These are phyloP conservation scores for Syngnathus typhle DNA, from an alignment of 2,113 vertebrate species.

Conservation along the genomic window DNA sequence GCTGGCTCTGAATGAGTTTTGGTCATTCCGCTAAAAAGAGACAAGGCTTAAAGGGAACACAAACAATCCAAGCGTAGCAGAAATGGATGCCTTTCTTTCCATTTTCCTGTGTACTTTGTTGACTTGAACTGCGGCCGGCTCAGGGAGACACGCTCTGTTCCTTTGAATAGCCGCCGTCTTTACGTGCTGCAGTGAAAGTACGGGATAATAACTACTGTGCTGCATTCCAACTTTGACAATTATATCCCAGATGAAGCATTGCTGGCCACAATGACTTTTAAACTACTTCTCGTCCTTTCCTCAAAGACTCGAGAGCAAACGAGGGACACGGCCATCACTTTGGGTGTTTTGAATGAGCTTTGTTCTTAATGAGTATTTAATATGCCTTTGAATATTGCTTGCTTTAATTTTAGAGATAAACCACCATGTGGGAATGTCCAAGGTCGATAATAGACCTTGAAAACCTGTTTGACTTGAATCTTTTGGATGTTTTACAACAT, in stretches of 20 bases:
- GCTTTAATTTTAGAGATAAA: neutral
- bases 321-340: neutral
- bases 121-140: neutral
- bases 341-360: neutral
- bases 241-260: neutral
- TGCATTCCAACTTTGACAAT: slow-evolving; percentile 4
- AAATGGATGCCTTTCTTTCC: neutral
- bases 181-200: neutral
- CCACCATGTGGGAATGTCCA: neutral
- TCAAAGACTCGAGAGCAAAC: neutral
- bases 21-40: neutral
- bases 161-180: slow-evolving; percentile 6
- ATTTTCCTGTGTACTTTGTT: neutral
- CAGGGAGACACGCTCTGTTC: neutral
- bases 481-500: neutral
- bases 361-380: slow-evolving; percentile 1
- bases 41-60: neutral
- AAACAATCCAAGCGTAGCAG: neutral
- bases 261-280: neutral
- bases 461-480: neutral
- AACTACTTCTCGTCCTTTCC: neutral
- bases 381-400: neutral
- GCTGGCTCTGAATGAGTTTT: neutral
- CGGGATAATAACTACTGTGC: slow-evolving; percentile 6
- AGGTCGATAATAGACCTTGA: neutral